Conservation (phyloP, 2,888 invertebrate genomes). For the Flexamia atlantica region DNA sequence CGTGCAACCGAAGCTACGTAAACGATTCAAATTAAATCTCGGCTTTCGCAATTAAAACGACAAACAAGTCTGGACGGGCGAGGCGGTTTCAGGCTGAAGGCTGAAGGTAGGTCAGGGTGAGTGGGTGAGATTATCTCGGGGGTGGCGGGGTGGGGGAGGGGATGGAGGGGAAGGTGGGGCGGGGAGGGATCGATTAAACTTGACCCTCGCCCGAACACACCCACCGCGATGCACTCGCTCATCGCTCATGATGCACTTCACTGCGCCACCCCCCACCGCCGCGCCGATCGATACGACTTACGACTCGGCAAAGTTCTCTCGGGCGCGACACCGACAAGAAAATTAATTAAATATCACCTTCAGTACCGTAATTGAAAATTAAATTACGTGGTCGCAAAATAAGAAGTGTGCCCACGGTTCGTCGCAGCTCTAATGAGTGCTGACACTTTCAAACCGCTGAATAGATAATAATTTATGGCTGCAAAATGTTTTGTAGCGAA, state of each 20-base stretch:
- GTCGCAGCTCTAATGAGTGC: no score
- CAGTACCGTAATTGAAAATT: no score
- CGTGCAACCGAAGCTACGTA: neutral
- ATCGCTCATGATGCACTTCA: neutral
- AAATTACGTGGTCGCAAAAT: no score
- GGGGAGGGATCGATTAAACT: slow-evolving; percentile 61
- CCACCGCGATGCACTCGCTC: slow-evolving; percentile 10
- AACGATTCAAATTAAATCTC: slow-evolving; percentile 36
- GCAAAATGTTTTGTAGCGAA: no score
- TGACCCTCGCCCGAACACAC: slow-evolving; percentile 30
- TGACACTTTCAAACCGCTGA: no score
- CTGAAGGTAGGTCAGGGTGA: slow-evolving; percentile 53
- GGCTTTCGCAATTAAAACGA: slow-evolving; percentile 38
- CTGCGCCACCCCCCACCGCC: neutral
- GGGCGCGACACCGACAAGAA: no score
- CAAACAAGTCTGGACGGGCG: slow-evolving; percentile 29
- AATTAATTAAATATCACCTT: no score
- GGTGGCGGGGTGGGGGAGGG: slow-evolving; percentile 64
- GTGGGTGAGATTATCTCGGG: slow-evolving; percentile 52
- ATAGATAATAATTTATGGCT: no score
- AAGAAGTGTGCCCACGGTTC: no score
- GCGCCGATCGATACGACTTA: neutral
- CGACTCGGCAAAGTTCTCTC: no score
- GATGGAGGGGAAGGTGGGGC: slow-evolving; percentile 59
- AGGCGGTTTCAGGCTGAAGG: neutral